Evolutionary conservation across 2,113 vertebrate species (phyloP).

Genomic region (Chunga burmeisteri): DNA sequence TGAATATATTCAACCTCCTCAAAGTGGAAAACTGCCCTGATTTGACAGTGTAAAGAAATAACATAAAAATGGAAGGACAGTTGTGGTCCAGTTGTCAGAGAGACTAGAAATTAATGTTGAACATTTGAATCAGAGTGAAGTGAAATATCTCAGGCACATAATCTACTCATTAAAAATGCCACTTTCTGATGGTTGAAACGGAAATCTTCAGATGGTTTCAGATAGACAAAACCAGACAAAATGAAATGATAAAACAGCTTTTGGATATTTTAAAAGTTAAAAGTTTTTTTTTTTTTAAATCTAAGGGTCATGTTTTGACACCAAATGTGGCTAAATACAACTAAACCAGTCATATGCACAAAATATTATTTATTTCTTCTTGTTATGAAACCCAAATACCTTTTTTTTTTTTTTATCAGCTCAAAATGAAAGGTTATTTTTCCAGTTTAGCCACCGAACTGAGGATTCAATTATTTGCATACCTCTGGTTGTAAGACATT

Average conservation of each 20-base stretch:
- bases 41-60: constrained; percentile 6
- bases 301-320: neutral
- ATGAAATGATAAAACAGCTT: neutral
- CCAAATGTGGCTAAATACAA: neutral
- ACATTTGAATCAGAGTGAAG: neutral
- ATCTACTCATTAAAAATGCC: constrained; percentile 21
- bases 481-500: constrained; percentile 10
- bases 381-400: neutral
- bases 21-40: neutral
- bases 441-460: constrained; percentile 5
- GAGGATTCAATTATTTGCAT: constrained; percentile 53
- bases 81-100: constrained; percentile 32
- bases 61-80: neutral
- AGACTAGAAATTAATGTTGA: neutral
- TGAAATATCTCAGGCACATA: constrained; percentile 10
- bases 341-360: neutral
- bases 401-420: neutral
- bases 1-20: neutral
- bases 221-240: neutral
- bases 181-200: neutral
- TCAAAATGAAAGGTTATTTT: constrained; percentile 33
- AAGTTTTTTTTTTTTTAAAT: neutral
- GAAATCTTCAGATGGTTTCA: neutral
- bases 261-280: neutral
- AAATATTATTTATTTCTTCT: neutral